Evolutionary conservation across 2,113 vertebrate species (phyloP), one percentile per base, ranked within the genome.

Genomic region (Rhinichthys klamathensis): DNA sequence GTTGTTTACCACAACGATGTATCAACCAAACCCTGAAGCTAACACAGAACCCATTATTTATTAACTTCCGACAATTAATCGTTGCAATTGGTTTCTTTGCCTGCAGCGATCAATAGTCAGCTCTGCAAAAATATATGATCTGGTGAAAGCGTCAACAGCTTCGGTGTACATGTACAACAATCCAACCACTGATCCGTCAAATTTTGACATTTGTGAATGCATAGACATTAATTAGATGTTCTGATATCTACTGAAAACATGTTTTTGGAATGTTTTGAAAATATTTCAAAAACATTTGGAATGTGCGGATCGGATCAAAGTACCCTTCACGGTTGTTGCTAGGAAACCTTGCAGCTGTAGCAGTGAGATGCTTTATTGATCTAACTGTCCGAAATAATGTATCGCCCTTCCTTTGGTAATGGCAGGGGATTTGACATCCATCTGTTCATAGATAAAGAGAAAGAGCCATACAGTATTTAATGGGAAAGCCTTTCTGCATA

Each of bases 331-430:
- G 30, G 6, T 72, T 73, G 81, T 73, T 83, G 81, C 81, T 83
- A 83, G 81, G 81, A 83, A 83, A 83, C 81, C 67, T 38, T 83
- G 51, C 49, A 32, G 49, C 74, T 54, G 49, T 54, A 54, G 35
- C 35, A n/a, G 35, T 12, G 25, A 23, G 49, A 58, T 72, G 46
- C 49, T 58, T 54, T 73, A 83, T 83, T 83, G 81, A 83, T 83
- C 32, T 73, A 38, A 73, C 81, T 83, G 81, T 83, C 81, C 49
- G 23, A 83, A 83, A 27, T 83, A 83, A 83, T 72, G 81, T 58
- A 83, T 83, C 67, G 30, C 30, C 67, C 32, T 73, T 83, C 74
- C 49, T 76, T 76, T 21, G 16, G 18, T 58, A 72, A 72, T 38
- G 51, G 21, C 80, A 38, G 23, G 12, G 32, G 67, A 58, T 27